Evolutionary conservation across 2,797 vertebrate genomes (phyloP).

Genomic region (Rousettus madagascariensis): DNA sequence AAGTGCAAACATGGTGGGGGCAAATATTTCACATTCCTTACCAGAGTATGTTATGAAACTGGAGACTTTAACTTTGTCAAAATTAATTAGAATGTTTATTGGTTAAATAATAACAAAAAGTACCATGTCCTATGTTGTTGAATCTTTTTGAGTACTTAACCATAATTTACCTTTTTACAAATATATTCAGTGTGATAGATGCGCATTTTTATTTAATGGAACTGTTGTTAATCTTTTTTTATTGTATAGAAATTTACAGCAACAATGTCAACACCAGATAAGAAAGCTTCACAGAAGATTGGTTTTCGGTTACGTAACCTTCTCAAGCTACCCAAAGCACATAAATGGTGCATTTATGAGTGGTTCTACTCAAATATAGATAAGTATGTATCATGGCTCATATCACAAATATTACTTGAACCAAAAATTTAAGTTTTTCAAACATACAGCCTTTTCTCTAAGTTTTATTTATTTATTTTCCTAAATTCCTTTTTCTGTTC

Average conservation of each 20-base stretch:
- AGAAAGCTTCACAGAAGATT: constrained; percentile 97
- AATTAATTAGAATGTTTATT: constrained; percentile 39
- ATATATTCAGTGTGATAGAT: constrained; percentile 2
- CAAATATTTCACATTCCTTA: background rate
- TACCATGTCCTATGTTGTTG: constrained; percentile 1
- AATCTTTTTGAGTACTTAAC: constrained; percentile 36
- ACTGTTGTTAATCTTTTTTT: constrained; percentile 71
- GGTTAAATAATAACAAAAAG: constrained; percentile 30
- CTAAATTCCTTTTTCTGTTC: background rate
- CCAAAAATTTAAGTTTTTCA: background rate
- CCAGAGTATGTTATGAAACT: constrained; percentile 15
- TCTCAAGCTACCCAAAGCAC: constrained; percentile 98
- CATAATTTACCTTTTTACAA: constrained; percentile 26
- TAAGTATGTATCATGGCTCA: constrained; percentile 88
- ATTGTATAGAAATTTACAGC: constrained; percentile 91
- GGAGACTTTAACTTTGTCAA: background rate
- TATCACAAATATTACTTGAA: background rate
- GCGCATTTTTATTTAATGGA: constrained; percentile 51
- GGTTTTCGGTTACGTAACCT: constrained; percentile 97
- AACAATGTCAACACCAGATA: constrained; percentile 94
- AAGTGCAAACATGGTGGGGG: background rate
- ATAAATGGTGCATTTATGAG: constrained; percentile 99
- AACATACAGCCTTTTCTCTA: constrained; percentile 11
- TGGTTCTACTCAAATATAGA: constrained; percentile 99
- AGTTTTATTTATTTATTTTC: background rate